These are phyloP conservation scores for Irena cyanogastra DNA, from an alignment of 2,113 vertebrate species.

Conservation along the genomic window DNA sequence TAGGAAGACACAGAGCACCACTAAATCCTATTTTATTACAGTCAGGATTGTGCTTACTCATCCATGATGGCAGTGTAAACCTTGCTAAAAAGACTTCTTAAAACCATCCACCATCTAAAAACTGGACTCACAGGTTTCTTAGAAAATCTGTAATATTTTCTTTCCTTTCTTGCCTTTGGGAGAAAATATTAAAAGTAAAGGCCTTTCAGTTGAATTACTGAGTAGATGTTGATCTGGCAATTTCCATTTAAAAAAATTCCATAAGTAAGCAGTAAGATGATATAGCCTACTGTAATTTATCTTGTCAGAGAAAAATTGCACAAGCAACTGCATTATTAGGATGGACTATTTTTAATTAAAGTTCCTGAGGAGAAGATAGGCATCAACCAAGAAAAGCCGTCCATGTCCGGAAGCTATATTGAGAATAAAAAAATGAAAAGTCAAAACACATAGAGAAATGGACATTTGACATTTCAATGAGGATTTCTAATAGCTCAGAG, in stretches of 20 bases:
- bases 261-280: neutral
- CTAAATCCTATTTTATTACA: slow-evolving; percentile 14
- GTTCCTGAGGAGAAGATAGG: neutral
- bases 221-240: neutral
- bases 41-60: neutral
- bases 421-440: neutral
- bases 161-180: neutral
- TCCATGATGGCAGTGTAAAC: neutral
- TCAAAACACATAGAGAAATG: neutral
- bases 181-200: neutral
- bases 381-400: neutral
- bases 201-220: neutral
- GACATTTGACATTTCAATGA: neutral
- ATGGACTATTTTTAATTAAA: slow-evolving; percentile 22
- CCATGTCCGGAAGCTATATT: neutral
- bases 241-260: neutral
- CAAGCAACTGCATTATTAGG: neutral
- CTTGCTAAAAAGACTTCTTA: neutral
- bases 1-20: neutral
- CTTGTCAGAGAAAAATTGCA: slow-evolving; percentile 2
- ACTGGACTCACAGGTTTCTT: neutral
- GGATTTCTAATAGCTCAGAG: neutral
- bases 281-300: neutral
- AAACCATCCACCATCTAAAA: neutral
- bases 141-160: neutral